Base-by-base conservation (phyloP, 92 coral and sea anemone species). In the Zoanthus gigantus region DNA sequence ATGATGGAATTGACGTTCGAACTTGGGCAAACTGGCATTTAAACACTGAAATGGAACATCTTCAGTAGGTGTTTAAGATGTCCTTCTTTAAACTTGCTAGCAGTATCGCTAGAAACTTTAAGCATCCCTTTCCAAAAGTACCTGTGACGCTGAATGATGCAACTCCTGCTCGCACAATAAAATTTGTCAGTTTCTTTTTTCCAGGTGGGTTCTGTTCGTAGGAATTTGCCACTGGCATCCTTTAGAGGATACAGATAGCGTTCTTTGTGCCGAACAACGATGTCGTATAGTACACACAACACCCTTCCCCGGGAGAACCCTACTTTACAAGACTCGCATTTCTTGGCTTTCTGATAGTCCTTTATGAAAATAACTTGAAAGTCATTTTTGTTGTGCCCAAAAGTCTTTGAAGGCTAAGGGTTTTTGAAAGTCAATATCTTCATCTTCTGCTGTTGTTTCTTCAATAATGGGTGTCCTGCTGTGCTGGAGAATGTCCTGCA, bases 91-190 rank as follows among this genome's bases (percentile, higher is more conserved):
- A 67, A 30, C 9, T 67, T 18, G 72, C 72, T 30, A 18, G 72
- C 72, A 18, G 72, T 30, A 6, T 67, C 32, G 4, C 32, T 16
- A 18, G 8, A 18, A 18, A 67, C 32, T 18, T 30, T 18, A 18
- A 91, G 52, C 87, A 91, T 66, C 29, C 92, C 94, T 80, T 91
- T 91, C 92, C 92, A 91, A 78, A 88, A 88, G 85, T 88, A 91
- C 2, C 92, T 90, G 71, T 91, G 92, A 61, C 94, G 72, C 17
- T 74, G 72, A 29, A 91, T 47, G 63, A 91, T 57, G 54, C 90
- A 91, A 3, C 29, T 73, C 83, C 88, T 91, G 23, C 83, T 75
- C 3, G 53, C 52, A 29, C 87, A 89, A 78, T 91, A 88, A 60
- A 83, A 91, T 28, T 66, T 28, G 8, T 88, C 71, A 7, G 85